Conservation (phyloP, 2,797 vertebrate species). For the Peromyscus nudipes region DNA sequence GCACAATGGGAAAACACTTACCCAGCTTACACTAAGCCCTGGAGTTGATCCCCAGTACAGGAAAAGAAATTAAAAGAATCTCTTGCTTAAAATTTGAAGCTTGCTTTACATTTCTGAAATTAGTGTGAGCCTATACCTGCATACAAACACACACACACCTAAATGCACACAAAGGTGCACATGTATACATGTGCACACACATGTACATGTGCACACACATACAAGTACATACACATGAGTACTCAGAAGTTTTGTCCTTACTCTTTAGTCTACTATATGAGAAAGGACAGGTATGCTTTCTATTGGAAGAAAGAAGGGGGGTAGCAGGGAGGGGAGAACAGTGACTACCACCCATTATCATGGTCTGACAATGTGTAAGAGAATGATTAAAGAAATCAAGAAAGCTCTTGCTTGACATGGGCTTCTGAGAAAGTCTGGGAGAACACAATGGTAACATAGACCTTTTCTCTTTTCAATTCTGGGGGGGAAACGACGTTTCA, state of each 20-base stretch:
- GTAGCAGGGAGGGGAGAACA: not conserved
- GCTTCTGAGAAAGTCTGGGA: not conserved
- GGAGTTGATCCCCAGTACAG: not conserved
- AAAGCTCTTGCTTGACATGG: not conserved
- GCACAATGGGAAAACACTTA: not conserved
- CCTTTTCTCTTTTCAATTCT: not conserved
- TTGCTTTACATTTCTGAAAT: slow-evolving; percentile 33
- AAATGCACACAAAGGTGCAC: not conserved
- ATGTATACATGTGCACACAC: not conserved
- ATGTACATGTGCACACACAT: not conserved
- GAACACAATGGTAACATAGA: not conserved
- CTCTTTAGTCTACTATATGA: not conserved
- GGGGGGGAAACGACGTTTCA: not conserved
- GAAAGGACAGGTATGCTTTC: not conserved
- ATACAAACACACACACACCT: not conserved
- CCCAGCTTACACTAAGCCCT: not conserved
- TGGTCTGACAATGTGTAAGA: not conserved
- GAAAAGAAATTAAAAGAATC: not conserved
- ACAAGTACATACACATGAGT: not conserved
- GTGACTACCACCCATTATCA: not conserved
- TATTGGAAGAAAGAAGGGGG: not conserved
- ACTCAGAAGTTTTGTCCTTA: not conserved
- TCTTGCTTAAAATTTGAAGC: slow-evolving; percentile 54
- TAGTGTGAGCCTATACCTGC: not conserved
- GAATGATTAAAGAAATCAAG: not conserved